Evolutionary conservation across 2,888 invertebrate genomes (phyloP).

Genomic region (Eurois occulta): DNA sequence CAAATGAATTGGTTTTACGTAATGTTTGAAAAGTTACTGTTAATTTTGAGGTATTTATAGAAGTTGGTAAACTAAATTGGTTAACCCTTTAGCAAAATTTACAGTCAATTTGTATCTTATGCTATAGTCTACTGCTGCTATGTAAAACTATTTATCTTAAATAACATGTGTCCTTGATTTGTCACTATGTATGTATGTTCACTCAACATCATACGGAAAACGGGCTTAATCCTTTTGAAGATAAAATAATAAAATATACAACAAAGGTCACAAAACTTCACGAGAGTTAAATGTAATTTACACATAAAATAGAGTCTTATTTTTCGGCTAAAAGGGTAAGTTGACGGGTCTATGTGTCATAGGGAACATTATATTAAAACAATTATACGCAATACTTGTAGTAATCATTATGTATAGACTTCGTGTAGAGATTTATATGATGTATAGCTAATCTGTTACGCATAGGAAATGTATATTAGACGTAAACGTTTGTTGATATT

Average conservation of each 20-base stretch:
- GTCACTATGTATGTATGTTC: conserved; percentile 1
- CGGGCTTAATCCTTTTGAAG: conserved; percentile 1
- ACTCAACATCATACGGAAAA: neutral
- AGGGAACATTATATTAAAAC: conserved; percentile 75
- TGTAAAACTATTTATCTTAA: neutral
- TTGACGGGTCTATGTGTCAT: conserved; percentile 71
- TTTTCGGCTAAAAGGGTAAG: conserved; percentile 76
- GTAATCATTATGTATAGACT: conserved; percentile 68
- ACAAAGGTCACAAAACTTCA: conserved; percentile 20
- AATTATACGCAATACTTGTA: conserved; percentile 68
- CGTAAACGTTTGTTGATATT: conserved; percentile 82
- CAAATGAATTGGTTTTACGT: conserved; percentile 45
- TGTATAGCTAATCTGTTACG: conserved; percentile 79
- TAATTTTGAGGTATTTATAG: conserved; percentile 32
- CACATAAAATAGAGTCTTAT: conserved; percentile 43
- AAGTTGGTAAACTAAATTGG: conserved; percentile 7
- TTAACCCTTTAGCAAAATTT: conserved; percentile 6
- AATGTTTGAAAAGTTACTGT: conserved; percentile 33
- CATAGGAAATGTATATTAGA: conserved; percentile 73
- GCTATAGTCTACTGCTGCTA: conserved; percentile 11
- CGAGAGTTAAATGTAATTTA: conserved; percentile 38
- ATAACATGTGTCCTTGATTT: conserved; percentile 33
- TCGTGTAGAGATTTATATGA: conserved; percentile 69
- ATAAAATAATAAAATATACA: conserved; percentile 5
- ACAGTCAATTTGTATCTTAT: conserved; percentile 18